Conservation (phyloP, 2,797 vertebrate genomes). For the Mionectes olivaceus region DNA sequence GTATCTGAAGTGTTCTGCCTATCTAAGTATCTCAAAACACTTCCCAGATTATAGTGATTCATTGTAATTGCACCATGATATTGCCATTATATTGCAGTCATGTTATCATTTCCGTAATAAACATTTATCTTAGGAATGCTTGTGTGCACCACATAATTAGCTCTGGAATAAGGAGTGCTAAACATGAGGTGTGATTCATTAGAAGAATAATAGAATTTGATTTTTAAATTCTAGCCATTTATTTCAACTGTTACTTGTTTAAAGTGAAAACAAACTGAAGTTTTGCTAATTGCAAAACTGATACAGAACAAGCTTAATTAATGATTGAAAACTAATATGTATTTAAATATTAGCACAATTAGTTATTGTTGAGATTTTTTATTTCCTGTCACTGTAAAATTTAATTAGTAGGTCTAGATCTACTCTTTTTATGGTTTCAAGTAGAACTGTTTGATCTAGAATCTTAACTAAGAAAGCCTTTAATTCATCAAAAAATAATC, state of each 20-base stretch:
- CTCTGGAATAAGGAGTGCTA: conserved; percentile 39
- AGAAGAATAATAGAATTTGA: conserved; percentile 46
- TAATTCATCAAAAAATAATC: not conserved
- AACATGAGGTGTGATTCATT: conserved; percentile 64
- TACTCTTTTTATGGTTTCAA: not conserved
- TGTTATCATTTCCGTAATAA: conserved; percentile 64
- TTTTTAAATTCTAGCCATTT: conserved; percentile 53
- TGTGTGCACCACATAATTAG: conserved; percentile 51
- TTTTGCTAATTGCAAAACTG: conserved; percentile 45
- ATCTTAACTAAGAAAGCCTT: not conserved
- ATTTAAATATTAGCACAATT: conserved; percentile 45
- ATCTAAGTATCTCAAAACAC: conserved; percentile 40
- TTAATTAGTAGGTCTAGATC: not conserved
- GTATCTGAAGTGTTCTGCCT: conserved; percentile 19
- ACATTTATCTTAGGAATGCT: conserved; percentile 65
- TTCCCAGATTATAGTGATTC: conserved; percentile 50
- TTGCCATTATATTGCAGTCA: conserved; percentile 58
- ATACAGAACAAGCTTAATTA: conserved; percentile 24
- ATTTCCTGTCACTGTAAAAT: conserved; percentile 17
- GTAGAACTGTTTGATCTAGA: not conserved
- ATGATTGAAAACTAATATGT: conserved; percentile 1
- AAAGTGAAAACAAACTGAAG: conserved; percentile 36
- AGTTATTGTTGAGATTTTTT: conserved; percentile 13
- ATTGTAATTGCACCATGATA: conserved; percentile 65
- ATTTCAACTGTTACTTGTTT: conserved; percentile 36